Conservation (phyloP, 2,888 invertebrate genomes). For the Macrosoma leucophasiata region DNA sequence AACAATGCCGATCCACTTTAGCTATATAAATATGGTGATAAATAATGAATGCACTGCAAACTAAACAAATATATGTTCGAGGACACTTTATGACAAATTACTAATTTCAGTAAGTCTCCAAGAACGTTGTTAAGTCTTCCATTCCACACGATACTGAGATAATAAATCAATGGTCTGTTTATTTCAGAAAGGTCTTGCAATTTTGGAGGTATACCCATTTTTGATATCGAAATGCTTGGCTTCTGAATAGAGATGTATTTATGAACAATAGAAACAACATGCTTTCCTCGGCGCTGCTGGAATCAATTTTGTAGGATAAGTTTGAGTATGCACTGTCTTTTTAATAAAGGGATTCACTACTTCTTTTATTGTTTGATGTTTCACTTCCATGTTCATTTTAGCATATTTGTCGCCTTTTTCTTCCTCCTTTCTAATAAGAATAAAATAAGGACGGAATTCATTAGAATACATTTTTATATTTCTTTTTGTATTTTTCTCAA, state of each 20-base stretch:
- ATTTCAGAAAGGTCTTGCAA: conserved; percentile 17
- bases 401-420: conserved; percentile 63
- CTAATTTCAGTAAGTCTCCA: conserved; percentile 36
- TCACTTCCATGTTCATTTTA: conserved; percentile 59
- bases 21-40: conserved; percentile 42
- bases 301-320: conserved; percentile 52
- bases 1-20: too few species aligned
- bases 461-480: conserved; percentile 47
- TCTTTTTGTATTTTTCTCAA: conserved; percentile 7
- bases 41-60: conserved; percentile 38
- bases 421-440: conserved; percentile 57
- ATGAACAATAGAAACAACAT: conserved; percentile 55
- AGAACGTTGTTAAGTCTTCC: conserved; percentile 38
- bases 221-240: too few species aligned
- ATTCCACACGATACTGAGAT: conserved; percentile 41
- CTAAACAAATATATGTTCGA: conserved; percentile 48
- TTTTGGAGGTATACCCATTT: too few species aligned
- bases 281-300: conserved; percentile 56
- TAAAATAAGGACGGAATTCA: conserved; percentile 57
- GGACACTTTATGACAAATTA: conserved; percentile 44
- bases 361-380: conserved; percentile 38
- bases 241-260: conserved; percentile 15
- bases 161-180: conserved; percentile 34
- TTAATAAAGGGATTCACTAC: conserved; percentile 52
- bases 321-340: conserved; percentile 52